phyloP scores from a whole-genome alignment of 2,797 vertebrate species.

The Hemibagrus guttatus region DNA sequence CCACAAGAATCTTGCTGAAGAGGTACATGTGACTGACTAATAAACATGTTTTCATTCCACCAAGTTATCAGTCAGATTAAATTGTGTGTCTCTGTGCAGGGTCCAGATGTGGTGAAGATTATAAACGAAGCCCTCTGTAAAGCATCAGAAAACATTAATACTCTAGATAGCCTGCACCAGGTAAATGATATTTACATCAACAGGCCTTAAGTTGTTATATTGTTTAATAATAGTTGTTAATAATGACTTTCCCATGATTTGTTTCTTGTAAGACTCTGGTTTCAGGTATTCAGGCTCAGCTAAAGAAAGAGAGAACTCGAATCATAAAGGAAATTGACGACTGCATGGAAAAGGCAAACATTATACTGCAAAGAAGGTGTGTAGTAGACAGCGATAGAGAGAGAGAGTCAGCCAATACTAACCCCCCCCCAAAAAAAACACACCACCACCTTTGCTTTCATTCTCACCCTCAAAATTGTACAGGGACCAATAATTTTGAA shows the following conservation, averaged over 20 bases:
- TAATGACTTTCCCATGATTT: not conserved
- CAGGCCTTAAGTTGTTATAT: not conserved
- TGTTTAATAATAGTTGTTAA: too few relatives aligned
- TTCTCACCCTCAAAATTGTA: too few relatives aligned
- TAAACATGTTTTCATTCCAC: not conserved
- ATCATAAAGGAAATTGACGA: conserved; percentile 65
- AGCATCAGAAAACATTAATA: conserved; percentile 62
- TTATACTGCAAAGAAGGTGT: conserved; percentile 67
- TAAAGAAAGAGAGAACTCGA: conserved; percentile 60
- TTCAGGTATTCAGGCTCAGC: conserved; percentile 53
- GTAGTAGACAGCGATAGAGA: not conserved
- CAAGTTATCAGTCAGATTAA: not conserved
- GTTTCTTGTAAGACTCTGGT: conserved; percentile 60
- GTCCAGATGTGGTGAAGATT: conserved; percentile 22
- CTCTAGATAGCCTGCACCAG: conserved; percentile 65
- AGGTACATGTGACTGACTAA: not conserved
- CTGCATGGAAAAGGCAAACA: conserved; percentile 56
- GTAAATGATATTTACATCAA: conserved; percentile 53
- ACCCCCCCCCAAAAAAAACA: too few relatives aligned
- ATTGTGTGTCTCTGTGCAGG: conserved; percentile 20
- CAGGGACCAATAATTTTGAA: too few relatives aligned
- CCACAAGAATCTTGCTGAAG: conserved; percentile 12
- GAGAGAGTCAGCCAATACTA: not conserved
- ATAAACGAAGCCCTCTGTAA: conserved; percentile 65
- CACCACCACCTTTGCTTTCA: too few relatives aligned